These are phyloP conservation scores for Nysson spinosus DNA, from an alignment of 2,888 invertebrate species.

Conservation along the genomic window DNA sequence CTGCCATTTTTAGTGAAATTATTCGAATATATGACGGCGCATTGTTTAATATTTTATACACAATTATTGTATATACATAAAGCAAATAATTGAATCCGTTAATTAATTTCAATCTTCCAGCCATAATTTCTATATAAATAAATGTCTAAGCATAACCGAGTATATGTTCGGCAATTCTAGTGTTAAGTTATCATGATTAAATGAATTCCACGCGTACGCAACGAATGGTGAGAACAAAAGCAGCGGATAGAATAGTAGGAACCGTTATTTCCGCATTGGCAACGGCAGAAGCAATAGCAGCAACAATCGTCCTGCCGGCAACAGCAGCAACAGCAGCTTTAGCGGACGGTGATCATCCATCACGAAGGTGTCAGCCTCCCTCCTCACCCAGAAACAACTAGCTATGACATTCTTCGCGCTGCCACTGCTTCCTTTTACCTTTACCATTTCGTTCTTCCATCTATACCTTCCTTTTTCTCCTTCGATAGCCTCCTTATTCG, in stretches of 20 bases:
- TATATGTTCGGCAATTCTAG: no score
- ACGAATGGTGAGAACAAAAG: conserved; percentile 13
- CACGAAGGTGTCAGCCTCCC: conserved; percentile 74
- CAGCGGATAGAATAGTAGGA: conserved; percentile 4
- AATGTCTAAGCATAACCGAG: no score
- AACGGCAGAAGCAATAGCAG: conserved; percentile 58
- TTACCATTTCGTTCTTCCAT: conserved; percentile 56
- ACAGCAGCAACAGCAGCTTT: conserved; percentile 66
- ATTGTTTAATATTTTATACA: no score
- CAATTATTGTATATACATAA: no score
- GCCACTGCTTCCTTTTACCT: conserved; percentile 68
- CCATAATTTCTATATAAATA: no score
- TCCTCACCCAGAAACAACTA: conserved; percentile 73
- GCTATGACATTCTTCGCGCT: conserved; percentile 75
- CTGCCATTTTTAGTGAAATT: no score
- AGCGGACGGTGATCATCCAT: conserved; percentile 74
- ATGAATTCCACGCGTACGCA: background rate
- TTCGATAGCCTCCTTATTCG: conserved; percentile 30
- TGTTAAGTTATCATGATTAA: no score
- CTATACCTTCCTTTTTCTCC: conserved; percentile 32
- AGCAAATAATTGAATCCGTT: no score
- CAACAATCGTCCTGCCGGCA: conserved; percentile 51
- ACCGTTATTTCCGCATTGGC: conserved; percentile 48
- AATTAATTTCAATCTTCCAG: no score
- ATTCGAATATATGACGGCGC: no score